A percentile compares a stretch with the other conserved stretches of the same genome.
phyloP scores from a whole-genome alignment of 2,797 vertebrate genomes.

The Lycodopsis pacificus region DNA sequence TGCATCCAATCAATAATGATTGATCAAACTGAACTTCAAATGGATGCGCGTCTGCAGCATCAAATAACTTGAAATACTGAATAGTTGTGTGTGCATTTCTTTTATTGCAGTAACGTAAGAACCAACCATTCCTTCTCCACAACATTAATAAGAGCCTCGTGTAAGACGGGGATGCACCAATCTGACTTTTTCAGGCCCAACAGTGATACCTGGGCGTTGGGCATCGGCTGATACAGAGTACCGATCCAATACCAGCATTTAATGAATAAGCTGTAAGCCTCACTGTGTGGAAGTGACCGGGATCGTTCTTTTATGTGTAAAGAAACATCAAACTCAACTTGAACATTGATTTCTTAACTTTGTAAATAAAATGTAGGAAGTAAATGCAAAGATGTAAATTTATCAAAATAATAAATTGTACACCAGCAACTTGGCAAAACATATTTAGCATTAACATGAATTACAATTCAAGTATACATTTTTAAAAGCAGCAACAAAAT shows the following conservation, averaged over 20 bases:
- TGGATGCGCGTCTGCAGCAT: slow-evolving; percentile 43
- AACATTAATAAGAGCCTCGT: neutral
- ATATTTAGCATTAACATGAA: neutral
- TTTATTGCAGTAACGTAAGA: neutral
- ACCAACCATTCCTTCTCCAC: neutral
- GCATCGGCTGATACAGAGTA: neutral
- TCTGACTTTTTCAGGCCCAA: neutral
- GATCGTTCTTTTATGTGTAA: neutral
- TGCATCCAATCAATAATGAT: slow-evolving; percentile 65
- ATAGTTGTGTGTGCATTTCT: neutral
- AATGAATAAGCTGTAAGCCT: neutral
- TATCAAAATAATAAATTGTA: neutral
- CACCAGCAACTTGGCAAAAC: neutral
- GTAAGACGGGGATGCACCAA: neutral
- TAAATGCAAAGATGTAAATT: neutral
- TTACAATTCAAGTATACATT: neutral
- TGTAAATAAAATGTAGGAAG: neutral
- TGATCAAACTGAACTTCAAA: slow-evolving; percentile 58
- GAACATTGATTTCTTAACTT: neutral
- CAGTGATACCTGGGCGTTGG: neutral
- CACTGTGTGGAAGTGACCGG: neutral
- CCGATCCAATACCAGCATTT: neutral
- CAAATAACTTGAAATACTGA: slow-evolving; percentile 28
- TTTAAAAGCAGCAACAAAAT: neutral
- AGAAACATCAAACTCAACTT: neutral